Percentiles rank a stretch among this genome's conserved stretches.
Conservation (phyloP, 2,113 vertebrate genomes). For the Castor canadensis region DNA sequence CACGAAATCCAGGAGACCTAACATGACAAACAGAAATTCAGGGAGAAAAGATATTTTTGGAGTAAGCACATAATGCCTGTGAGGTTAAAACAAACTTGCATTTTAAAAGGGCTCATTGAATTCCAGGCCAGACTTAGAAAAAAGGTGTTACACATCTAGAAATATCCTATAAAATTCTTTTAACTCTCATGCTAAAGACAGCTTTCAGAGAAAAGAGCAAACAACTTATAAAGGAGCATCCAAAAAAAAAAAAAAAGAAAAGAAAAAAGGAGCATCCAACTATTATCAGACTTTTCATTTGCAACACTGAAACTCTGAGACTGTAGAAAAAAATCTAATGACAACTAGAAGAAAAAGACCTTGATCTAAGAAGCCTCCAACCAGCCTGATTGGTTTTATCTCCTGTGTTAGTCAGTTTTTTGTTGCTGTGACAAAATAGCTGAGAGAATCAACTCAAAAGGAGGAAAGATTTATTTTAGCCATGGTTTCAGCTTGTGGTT, state of each 20-base stretch:
- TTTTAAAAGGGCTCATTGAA: slow-evolving; percentile 16
- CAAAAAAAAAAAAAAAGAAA: slow-evolving; percentile 3
- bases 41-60: not conserved
- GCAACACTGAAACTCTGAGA: not conserved
- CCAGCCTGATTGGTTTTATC: too few relatives aligned
- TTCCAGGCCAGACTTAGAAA: not conserved
- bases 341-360: not conserved
- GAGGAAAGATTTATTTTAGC: too few relatives aligned
- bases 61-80: not conserved
- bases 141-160: not conserved
- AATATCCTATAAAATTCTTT: not conserved
- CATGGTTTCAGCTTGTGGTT: too few relatives aligned
- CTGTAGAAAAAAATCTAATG: not conserved
- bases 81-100: not conserved
- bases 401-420: too few relatives aligned
- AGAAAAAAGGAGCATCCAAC: not conserved
- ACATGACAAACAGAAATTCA: slow-evolving; percentile 17
- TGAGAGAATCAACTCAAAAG: too few relatives aligned
- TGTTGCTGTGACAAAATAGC: too few relatives aligned
- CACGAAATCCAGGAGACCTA: not conserved
- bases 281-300: not conserved
- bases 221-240: not conserved
- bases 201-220: too few relatives aligned
- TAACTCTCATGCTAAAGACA: not conserved
- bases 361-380: not conserved